Evolutionary conservation across 1,140 invertebrate species (phyloP).

Genomic region (Pseudomyrmex gracilis): DNA sequence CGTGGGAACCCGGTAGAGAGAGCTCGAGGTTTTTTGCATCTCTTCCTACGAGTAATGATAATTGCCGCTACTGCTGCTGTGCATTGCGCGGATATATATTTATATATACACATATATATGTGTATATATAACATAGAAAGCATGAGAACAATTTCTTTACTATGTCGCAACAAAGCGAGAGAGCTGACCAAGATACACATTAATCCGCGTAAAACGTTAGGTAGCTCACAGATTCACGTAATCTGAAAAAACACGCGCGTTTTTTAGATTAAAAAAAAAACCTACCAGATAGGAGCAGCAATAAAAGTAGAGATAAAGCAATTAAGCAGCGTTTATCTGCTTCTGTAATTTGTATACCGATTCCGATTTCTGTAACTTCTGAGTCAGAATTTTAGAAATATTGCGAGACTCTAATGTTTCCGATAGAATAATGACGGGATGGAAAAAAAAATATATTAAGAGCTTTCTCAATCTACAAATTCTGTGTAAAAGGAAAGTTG

Average conservation of each 20-base stretch:
- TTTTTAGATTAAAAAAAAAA: background rate
- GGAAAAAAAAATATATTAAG: too few species aligned
- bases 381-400: too few species aligned
- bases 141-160: slow-evolving; percentile 66
- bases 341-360: background rate
- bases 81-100: background rate
- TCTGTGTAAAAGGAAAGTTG: too few species aligned
- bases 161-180: slow-evolving; percentile 12
- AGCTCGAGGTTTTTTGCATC: slow-evolving; percentile 57
- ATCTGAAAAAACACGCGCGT: background rate
- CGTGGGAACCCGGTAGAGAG: slow-evolving; percentile 65
- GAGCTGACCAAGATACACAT: slow-evolving; percentile 1
- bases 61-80: slow-evolving; percentile 56
- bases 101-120: too few species aligned
- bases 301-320: background rate
- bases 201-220: slow-evolving; percentile 8
- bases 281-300: background rate
- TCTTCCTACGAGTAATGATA: slow-evolving; percentile 11
- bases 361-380: too few species aligned
- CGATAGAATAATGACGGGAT: too few species aligned
- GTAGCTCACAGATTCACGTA: background rate
- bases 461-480: too few species aligned
- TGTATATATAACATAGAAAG: slow-evolving; percentile 73
- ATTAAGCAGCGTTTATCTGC: background rate
- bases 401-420: too few species aligned